A percentile compares a stretch with the other conserved stretches of the same genome.
Evolutionary conservation across 2,888 invertebrate species (phyloP).

Genomic region (Harpalus rubripes): DNA sequence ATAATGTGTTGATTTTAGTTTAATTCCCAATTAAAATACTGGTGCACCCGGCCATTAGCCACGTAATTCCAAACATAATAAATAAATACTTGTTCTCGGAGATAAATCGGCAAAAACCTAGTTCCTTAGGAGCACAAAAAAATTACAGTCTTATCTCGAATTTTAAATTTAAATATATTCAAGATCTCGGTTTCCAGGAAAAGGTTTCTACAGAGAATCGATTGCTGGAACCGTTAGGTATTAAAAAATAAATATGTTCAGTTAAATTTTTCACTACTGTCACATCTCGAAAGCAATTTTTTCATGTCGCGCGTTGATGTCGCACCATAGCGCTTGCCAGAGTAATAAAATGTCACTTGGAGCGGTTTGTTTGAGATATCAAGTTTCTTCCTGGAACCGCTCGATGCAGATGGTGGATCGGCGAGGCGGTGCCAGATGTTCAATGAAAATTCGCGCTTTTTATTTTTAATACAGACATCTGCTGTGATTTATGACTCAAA

Average conservation of each 20-base stretch:
- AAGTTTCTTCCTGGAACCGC: slow-evolving; percentile 25
- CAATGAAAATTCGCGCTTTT: slow-evolving; percentile 60
- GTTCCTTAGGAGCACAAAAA: neutral
- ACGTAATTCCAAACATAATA: too few species aligned
- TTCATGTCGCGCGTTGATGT: slow-evolving; percentile 33
- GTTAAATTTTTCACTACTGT: slow-evolving; percentile 36
- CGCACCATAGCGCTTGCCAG: slow-evolving; percentile 6
- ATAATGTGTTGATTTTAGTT: too few species aligned
- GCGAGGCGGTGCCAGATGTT: slow-evolving; percentile 51
- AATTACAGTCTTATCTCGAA: neutral
- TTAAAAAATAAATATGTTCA: slow-evolving; percentile 15
- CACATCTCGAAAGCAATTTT: slow-evolving; percentile 29
- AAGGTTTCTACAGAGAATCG: neutral
- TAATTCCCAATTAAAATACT: too few species aligned
- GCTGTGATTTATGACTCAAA: slow-evolving; percentile 59
- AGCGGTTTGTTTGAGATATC: neutral
- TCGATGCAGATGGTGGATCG: slow-evolving; percentile 28
- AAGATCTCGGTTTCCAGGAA: neutral
- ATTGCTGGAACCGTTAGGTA: slow-evolving; percentile 16
- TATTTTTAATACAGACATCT: slow-evolving; percentile 64
- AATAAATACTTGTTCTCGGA: neutral
- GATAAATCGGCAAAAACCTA: neutral
- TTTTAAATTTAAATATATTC: neutral
- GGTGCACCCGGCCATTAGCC: too few species aligned
- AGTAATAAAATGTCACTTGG: slow-evolving; percentile 14